These are phyloP conservation scores for Meiosimyza platycephala DNA, from an alignment of 2,888 invertebrate species.

Conservation along the genomic window DNA sequence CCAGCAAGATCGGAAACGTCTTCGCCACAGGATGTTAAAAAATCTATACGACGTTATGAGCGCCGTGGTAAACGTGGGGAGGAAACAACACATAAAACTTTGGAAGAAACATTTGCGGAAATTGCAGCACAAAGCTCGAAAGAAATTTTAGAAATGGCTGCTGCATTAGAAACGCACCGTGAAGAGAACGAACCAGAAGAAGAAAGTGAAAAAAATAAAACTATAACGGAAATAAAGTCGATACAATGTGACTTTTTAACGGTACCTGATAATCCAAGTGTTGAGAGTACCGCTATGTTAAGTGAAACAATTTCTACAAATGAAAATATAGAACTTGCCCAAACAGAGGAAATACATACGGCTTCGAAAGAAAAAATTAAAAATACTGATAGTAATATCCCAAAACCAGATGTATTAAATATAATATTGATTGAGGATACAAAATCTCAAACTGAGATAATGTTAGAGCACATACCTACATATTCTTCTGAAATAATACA, in stretches of 20 bases:
- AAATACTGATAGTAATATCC: too few species aligned
- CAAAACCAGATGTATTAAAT: neutral
- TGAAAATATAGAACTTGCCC: too few species aligned
- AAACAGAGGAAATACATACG: too few species aligned
- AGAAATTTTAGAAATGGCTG: slow-evolving; percentile 41
- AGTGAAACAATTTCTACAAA: neutral
- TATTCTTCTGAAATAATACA: slow-evolving; percentile 35
- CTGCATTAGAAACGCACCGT: neutral
- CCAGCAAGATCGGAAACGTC: slow-evolving; percentile 27
- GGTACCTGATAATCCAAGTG: too few species aligned
- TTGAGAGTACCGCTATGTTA: neutral
- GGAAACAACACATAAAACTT: slow-evolving; percentile 43
- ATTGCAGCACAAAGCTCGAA: slow-evolving; percentile 48
- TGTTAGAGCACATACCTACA: too few species aligned
- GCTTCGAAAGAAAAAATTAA: too few species aligned
- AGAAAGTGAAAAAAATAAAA: neutral
- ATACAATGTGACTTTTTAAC: neutral
- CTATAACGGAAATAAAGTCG: neutral
- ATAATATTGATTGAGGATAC: neutral
- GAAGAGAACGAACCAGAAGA: neutral
- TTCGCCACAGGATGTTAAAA: slow-evolving; percentile 41
- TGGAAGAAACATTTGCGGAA: slow-evolving; percentile 51
- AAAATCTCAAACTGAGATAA: too few species aligned
- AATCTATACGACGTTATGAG: slow-evolving; percentile 47
- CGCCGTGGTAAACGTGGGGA: slow-evolving; percentile 44